Evolutionary conservation across 1,140 invertebrate genomes (phyloP).

Genomic region (Formica selysi): DNA sequence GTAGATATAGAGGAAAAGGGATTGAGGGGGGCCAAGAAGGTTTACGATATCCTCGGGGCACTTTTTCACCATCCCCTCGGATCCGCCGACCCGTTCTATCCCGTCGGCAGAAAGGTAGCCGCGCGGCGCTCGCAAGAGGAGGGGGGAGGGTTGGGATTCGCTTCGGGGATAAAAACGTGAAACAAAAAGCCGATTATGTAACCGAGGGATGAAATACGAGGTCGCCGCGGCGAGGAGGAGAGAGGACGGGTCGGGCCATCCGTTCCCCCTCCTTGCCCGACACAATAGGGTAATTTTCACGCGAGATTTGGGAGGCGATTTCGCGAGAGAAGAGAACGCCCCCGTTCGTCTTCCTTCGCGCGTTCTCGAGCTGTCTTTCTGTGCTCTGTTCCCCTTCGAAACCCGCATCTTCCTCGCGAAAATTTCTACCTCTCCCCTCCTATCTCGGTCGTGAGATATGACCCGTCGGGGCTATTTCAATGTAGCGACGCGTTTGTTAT

Average conservation of each 20-base stretch:
- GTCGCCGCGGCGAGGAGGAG: slow-evolving; percentile 57
- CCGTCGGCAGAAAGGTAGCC: slow-evolving; percentile 33
- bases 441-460: slow-evolving; percentile 82
- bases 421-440: slow-evolving; percentile 4
- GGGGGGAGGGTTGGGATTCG: slow-evolving; percentile 13
- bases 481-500: slow-evolving; percentile 86
- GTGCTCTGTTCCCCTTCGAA: slow-evolving; percentile 26
- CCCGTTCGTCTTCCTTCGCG: slow-evolving; percentile 33
- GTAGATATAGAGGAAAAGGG: not conserved
- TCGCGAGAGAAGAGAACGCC: slow-evolving; percentile 77
- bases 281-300: slow-evolving; percentile 87
- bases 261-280: slow-evolving; percentile 44
- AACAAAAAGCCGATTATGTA: slow-evolving; percentile 87
- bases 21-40: slow-evolving; percentile 19
- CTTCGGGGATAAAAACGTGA: slow-evolving; percentile 84
- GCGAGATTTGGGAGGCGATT: slow-evolving; percentile 86
- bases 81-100: slow-evolving; percentile 4
- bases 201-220: slow-evolving; percentile 84
- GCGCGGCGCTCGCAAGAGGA: not conserved
- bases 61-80: slow-evolving; percentile 57
- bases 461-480: slow-evolving; percentile 83
- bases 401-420: not conserved
- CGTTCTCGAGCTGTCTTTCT: slow-evolving; percentile 37
- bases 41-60: slow-evolving; percentile 72
- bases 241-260: slow-evolving; percentile 54